Evolutionary conservation across 2,888 invertebrate genomes (phyloP).

Genomic region (Microctonus brassicae): DNA sequence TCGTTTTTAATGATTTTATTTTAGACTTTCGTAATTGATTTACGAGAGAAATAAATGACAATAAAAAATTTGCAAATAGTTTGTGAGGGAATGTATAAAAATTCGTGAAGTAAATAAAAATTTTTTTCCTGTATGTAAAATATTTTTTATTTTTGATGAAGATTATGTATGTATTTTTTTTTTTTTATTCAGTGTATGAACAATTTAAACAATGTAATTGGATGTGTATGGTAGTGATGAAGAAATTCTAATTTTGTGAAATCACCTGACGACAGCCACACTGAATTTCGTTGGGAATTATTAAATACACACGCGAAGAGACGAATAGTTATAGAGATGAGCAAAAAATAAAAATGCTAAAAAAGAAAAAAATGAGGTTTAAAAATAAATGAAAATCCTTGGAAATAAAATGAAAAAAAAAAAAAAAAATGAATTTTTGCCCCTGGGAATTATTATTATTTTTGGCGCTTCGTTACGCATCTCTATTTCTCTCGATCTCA

Average conservation of each 20-base stretch:
- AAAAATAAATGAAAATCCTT: neutral
- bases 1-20: too few relatives aligned
- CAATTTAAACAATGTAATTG: neutral
- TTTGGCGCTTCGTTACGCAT: neutral
- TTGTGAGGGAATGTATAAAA: neutral
- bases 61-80: too few relatives aligned
- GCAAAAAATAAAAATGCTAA: neutral
- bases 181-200: too few relatives aligned
- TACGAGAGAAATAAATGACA: neutral
- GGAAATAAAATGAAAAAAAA: neutral
- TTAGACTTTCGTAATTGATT: too few relatives aligned
- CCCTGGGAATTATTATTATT: neutral
- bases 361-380: neutral
- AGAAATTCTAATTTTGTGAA: conserved; percentile 8
- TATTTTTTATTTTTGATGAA: too few relatives aligned
- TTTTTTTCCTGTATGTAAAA: too few relatives aligned
- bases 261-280: neutral
- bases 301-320: neutral
- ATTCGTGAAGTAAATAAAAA: neutral
- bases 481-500: neutral
- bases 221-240: neutral
- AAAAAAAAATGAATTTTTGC: neutral
- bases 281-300: neutral
- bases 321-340: neutral
- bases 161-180: too few relatives aligned